A percentile compares a stretch with the other conserved stretches of the same genome.
Evolutionary conservation across 2,797 vertebrate genomes (phyloP).

Genomic region (Pampus argenteus): DNA sequence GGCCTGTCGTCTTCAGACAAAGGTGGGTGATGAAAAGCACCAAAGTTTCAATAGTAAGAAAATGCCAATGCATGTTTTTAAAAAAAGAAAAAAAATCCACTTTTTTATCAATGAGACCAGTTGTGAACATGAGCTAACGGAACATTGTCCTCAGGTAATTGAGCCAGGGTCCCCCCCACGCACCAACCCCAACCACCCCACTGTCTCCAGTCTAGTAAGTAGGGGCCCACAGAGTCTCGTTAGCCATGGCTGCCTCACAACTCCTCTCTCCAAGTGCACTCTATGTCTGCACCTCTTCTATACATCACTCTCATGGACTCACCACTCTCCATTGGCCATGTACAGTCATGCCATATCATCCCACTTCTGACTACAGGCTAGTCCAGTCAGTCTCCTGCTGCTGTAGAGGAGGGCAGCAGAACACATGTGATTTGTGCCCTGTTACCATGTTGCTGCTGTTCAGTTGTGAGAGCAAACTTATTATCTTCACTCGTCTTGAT

Average conservation of each 20-base stretch:
- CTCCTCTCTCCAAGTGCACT: conserved; percentile 81
- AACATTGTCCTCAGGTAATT: conserved; percentile 86
- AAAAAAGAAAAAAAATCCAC: conserved; percentile 40
- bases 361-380: conserved; percentile 67
- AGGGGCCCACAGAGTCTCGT: conserved; percentile 84
- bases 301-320: conserved; percentile 81
- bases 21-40: conserved; percentile 73
- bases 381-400: conserved; percentile 45
- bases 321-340: conserved; percentile 79
- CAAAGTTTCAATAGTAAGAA: conserved; percentile 22
- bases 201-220: conserved; percentile 87
- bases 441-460: conserved; percentile 64
- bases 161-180: conserved; percentile 86
- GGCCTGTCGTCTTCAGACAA: conserved; percentile 78
- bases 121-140: conserved; percentile 83
- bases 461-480: conserved; percentile 71
- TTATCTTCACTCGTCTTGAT: conserved; percentile 56
- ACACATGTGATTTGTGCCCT: conserved; percentile 59
- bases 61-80: conserved; percentile 63
- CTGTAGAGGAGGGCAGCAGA: conserved; percentile 43
- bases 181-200: conserved; percentile 86
- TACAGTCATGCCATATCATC: conserved; percentile 80
- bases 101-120: conserved; percentile 75
- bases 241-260: conserved; percentile 84
- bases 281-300: conserved; percentile 79